Base-by-base conservation (phyloP, 2,797 vertebrate genomes). In the Dromococcyx pavoninus region DNA sequence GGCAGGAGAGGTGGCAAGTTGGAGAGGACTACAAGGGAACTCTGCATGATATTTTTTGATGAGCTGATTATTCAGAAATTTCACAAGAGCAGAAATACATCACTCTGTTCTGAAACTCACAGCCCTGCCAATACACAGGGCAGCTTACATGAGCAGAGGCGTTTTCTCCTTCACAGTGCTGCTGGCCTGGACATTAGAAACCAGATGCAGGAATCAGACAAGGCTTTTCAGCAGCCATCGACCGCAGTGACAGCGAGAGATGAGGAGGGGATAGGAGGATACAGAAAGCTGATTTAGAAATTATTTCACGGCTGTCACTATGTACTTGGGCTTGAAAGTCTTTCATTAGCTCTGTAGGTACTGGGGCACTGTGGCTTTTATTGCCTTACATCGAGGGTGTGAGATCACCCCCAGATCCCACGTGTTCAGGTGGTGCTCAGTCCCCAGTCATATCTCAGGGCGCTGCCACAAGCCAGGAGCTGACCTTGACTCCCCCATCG, bases 11-110 rank as follows among this genome's bases (percentile, higher is more conserved):
- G 92, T 86, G 87, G 91, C 90, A 86, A 93, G 94, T 88, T 93
- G 93, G 87, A 95, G 81, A 89, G 85, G 89, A 88, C 92, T 95
- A 89, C 89, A 96, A 96, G 92, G 79, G 87, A 95, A 93, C 94
- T 93, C 95, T 88, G 91, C 87, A n/a, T 86, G 94, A 62, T 96
- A 95, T 86, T 96, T 96, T 95, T 96, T 96, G 96, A 97, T 95
- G 93, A 95, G 91, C 94, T 96, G 94, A 94, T 96, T 96, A 95
- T 95, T 96, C 95, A 95, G 94, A 93, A 93, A 91, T 95, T 88
- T 86, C 94, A 84, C 92, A 91, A 66, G 82, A 73, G 67, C 91
- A 93, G 92, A 94, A 94, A 95, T 93, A 81, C 74, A 95, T 94
- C 92, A 93, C 79, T 97, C 91, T 65, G 72, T 57, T 93, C 94